phyloP scores from a whole-genome alignment of 1,140 invertebrate genomes.

The Caenorhabditis elegans region DNA sequence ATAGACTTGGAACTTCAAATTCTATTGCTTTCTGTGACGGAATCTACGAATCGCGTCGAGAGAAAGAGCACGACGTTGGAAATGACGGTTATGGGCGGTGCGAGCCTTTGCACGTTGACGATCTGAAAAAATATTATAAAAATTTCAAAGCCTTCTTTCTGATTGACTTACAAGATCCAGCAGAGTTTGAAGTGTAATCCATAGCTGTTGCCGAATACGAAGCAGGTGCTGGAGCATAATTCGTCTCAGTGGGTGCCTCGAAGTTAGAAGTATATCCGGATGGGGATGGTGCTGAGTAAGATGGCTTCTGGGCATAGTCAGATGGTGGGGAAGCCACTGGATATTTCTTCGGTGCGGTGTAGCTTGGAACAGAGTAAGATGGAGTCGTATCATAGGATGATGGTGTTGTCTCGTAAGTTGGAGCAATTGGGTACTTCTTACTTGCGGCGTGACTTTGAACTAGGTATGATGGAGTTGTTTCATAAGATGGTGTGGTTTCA shows the following conservation, averaged over 20 bases:
- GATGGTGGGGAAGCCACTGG: no score
- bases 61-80: conserved; percentile 19
- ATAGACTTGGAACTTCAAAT: no score
- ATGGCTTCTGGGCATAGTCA: no score
- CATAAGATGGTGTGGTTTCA: background rate
- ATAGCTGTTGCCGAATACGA: background rate
- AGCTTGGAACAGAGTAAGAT: no score
- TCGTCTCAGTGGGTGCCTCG: background rate
- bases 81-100: background rate
- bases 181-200: background rate
- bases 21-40: background rate
- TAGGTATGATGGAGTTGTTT: no score
- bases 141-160: no score
- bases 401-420: no score
- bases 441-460: no score
- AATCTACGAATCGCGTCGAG: background rate
- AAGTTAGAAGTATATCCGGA: background rate
- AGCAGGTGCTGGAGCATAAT: background rate
- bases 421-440: no score
- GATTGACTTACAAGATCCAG: background rate
- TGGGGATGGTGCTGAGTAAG: background rate
- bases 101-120: background rate
- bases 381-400: no score
- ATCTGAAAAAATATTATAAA: background rate
- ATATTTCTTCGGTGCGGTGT: no score